A percentile compares a stretch with the other conserved stretches of the same genome.
Evolutionary conservation across 2,888 invertebrate species (phyloP).

Genomic region (Troglohyphantes excavatus): DNA sequence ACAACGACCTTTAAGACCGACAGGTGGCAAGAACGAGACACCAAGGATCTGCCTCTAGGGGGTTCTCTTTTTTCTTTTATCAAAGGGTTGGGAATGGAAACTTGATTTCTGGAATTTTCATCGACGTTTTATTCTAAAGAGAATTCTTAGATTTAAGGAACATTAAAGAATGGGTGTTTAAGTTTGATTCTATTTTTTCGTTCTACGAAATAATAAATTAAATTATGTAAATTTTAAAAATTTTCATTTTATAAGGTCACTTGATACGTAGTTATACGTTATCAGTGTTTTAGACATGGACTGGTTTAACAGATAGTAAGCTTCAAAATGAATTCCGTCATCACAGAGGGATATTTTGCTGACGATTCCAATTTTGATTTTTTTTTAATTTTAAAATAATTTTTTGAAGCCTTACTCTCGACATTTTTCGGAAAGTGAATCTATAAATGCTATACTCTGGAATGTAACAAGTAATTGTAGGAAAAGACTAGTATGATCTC

Average conservation of each 20-base stretch:
- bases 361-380: neutral
- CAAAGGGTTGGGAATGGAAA: no score
- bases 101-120: neutral
- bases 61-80: neutral
- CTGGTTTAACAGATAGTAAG: no score
- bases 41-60: constrained; percentile 35
- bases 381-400: neutral
- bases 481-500: constrained; percentile 63
- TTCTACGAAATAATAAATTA: no score
- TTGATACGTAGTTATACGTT: no score
- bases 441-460: constrained; percentile 54
- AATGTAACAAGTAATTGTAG: constrained; percentile 43
- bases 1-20: constrained; percentile 71
- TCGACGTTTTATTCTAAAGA: neutral
- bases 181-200: no score
- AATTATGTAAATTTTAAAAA: no score
- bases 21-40: constrained; percentile 50
- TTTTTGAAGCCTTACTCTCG: neutral
- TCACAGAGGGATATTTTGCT: neutral
- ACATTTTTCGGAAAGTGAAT: neutral
- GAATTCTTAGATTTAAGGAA: no score
- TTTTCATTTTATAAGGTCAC: no score
- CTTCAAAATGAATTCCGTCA: no score
- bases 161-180: no score
- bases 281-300: no score